Percentiles rank a stretch among this genome's conserved stretches.
Conservation (phyloP, 2,797 vertebrate genomes). For the Lepus townsendii region DNA sequence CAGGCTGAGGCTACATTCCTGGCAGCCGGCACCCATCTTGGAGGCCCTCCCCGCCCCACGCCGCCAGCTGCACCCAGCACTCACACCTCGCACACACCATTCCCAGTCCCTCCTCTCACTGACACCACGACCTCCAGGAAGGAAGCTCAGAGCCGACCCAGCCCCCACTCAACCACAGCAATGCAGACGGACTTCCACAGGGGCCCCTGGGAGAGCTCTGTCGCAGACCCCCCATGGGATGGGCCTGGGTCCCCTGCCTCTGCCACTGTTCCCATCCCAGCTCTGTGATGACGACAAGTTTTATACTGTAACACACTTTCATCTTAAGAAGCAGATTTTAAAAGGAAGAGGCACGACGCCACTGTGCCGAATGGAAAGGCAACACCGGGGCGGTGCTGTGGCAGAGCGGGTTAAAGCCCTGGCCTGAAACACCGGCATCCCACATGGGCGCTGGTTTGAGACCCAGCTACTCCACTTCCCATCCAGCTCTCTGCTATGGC, state of each 20-base stretch:
- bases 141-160: not conserved
- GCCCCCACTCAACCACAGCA: not conserved
- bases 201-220: not conserved
- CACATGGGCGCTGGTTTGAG: too few relatives aligned
- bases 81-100: too few relatives aligned
- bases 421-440: too few relatives aligned
- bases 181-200: not conserved
- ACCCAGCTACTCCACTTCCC: too few relatives aligned
- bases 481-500: too few relatives aligned
- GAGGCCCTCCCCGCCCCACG: not conserved
- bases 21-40: rapidly evolving
- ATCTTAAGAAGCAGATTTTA: not conserved
- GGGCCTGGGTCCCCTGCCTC: too few relatives aligned
- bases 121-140: not conserved
- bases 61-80: not conserved
- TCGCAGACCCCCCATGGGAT: too few relatives aligned
- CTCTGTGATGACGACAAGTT: not conserved
- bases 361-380: conserved; percentile 31
- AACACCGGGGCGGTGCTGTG: not conserved
- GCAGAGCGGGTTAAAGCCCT: too few relatives aligned
- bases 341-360: not conserved
- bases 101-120: not conserved
- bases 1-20: not conserved
- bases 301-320: not conserved
- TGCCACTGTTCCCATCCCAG: not conserved